These are phyloP conservation scores for Gadus macrocephalus DNA, from an alignment of 2,113 vertebrate genomes.

Conservation along the genomic window DNA sequence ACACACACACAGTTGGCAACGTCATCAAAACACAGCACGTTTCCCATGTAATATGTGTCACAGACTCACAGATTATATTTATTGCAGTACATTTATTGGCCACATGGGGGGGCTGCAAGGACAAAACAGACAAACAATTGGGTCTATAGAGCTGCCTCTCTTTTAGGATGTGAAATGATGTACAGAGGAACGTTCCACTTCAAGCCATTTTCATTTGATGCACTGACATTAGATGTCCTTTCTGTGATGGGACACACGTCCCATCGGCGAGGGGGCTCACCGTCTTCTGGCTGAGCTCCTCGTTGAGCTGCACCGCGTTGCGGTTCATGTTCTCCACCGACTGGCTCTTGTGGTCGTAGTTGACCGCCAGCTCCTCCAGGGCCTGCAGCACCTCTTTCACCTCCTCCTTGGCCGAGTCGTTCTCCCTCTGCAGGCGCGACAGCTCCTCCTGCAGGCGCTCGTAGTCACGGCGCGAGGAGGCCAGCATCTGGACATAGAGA, in stretches of 20 bases:
- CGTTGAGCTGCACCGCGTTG: slow-evolving; percentile 79
- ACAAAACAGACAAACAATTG: no score
- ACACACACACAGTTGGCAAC: background rate
- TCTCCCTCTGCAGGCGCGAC: slow-evolving; percentile 84
- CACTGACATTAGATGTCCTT: background rate
- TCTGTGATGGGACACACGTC: background rate
- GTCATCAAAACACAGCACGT: background rate
- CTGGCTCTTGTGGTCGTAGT: slow-evolving; percentile 93
- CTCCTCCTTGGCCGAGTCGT: slow-evolving; percentile 85
- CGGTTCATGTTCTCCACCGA: slow-evolving; percentile 83
- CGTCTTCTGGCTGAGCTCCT: slow-evolving; percentile 85
- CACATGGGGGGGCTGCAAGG: background rate
- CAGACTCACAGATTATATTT: background rate
- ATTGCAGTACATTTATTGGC: background rate
- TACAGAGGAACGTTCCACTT: no score
- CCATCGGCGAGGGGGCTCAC: slow-evolving; percentile 40
- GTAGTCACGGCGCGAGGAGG: slow-evolving; percentile 80
- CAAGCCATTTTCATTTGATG: background rate
- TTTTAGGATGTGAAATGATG: no score
- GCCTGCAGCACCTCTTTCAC: slow-evolving; percentile 91
- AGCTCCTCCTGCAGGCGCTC: slow-evolving; percentile 88
- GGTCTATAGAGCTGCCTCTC: no score
- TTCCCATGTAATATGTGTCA: no score
- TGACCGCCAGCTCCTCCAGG: slow-evolving; percentile 91
- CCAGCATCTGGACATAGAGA: slow-evolving; percentile 74